These are phyloP conservation scores for Asobara japonica DNA, from an alignment of 1,140 invertebrate genomes.

Conservation along the genomic window DNA sequence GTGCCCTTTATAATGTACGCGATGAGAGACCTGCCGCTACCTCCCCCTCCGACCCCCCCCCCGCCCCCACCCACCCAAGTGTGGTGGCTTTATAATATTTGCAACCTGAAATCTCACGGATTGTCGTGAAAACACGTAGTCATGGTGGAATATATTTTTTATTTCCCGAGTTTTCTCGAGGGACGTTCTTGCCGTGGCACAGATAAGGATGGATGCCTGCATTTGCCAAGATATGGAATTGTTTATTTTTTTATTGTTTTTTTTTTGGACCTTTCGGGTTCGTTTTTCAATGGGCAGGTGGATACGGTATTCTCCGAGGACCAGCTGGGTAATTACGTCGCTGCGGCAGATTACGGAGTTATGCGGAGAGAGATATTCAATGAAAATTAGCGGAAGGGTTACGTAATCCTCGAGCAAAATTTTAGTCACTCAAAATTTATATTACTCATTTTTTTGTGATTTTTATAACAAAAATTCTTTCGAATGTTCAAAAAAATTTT, in stretches of 20 bases:
- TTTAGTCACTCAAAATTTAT: too few species aligned
- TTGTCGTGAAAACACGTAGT: neutral
- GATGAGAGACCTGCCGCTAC: neutral
- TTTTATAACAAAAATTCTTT: too few species aligned
- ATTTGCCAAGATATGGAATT: neutral
- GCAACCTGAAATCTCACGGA: neutral
- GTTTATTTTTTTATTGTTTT: neutral
- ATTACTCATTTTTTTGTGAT: too few species aligned
- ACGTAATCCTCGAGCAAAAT: too few species aligned
- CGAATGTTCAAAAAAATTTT: too few species aligned
- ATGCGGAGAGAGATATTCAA: neutral
- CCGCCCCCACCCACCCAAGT: too few species aligned
- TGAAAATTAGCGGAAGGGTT: too few species aligned
- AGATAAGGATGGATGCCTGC: neutral
- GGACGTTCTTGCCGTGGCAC: neutral
- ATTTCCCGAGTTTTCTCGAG: neutral
- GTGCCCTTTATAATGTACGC: neutral
- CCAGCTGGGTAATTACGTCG: neutral
- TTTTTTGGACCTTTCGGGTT: too few species aligned
- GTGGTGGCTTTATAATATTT: too few species aligned
- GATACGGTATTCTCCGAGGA: neutral
- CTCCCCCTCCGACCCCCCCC: too few species aligned
- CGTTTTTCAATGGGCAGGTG: neutral
- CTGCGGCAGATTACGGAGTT: neutral
- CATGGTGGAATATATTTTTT: slow-evolving; percentile 3